Evolutionary conservation across 1,140 invertebrate genomes (phyloP).

Genomic region (Oryctes rhinoceros): DNA sequence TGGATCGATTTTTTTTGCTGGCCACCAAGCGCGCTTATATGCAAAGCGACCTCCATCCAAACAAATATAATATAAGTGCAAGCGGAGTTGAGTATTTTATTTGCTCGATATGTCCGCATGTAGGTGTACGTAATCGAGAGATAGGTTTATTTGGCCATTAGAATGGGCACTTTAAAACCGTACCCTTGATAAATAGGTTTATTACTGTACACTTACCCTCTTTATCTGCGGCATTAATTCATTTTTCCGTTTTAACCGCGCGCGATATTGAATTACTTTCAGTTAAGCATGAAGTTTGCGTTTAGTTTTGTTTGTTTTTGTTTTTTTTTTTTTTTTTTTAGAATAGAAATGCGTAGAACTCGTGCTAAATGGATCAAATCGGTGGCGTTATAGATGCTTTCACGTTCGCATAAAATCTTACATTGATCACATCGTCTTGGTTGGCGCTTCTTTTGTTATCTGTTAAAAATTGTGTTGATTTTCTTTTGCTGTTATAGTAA

Average conservation of each 20-base stretch:
- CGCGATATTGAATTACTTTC: neutral
- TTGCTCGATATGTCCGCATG: neutral
- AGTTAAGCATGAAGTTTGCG: neutral
- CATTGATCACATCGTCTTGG: no score
- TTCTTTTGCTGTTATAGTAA: no score
- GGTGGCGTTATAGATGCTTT: no score
- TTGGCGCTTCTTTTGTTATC: no score
- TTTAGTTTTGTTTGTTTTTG: no score
- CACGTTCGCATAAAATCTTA: no score
- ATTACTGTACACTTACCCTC: neutral
- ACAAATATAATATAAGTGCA: constrained; percentile 2
- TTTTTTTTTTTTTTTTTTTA: no score
- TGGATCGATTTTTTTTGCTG: neutral
- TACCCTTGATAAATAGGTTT: neutral
- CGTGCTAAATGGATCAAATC: no score
- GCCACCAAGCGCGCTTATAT: neutral
- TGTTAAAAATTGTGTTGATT: no score
- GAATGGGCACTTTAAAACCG: neutral
- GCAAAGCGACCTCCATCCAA: neutral
- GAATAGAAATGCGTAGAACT: no score
- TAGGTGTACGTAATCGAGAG: neutral
- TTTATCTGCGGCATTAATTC: neutral
- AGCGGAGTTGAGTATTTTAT: neutral
- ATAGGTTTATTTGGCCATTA: neutral
- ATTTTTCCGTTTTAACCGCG: neutral